Base-by-base conservation (phyloP, 2,888 invertebrate species). In the Eupithecia subfuscata region DNA sequence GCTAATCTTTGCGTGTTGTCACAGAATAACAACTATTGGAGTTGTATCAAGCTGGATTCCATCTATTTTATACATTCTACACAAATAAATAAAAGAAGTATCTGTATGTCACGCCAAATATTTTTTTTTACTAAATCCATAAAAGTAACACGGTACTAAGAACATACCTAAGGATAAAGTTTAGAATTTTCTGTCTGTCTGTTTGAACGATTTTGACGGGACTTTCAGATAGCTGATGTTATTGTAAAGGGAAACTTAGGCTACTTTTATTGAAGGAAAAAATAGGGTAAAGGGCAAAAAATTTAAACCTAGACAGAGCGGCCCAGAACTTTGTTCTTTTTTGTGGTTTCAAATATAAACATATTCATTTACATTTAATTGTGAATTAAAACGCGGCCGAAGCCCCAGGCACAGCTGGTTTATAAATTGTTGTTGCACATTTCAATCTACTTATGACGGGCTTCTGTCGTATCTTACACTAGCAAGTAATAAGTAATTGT, bases 401-500 rank as follows among this genome's bases (percentile, higher is more conserved):
- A 45, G 45, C 45, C 16, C 12, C 45, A 16, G 45, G 7, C n/a
- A 18, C n/a, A 43, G 12, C 43, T 48, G 9, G 1, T 52, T n/a
- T 9, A n/a, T 52, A 52, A 56, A 56, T 18, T 11, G 11, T 52
- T 52, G 22, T 52, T 22, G 52, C n/a, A 52, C n/a, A 52, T 60
- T 60, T 14, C 4, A 60, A 60, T 60, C 12, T 14, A 60, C 60
- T 25, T 25, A 60, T 60, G 60, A 60, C 60, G 25, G 25, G 6
- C 25, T 56, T 5, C 4, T 60, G 2, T 60, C 60, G 60, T 60
- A 25, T 22, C 22, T 22, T 22, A 11, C 9, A 5, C 22, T 3
- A 11, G 22, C 22, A 22, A 56, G 56, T 52, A 52, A 18, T 52
- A n/a, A 52, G 52, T 56, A 56, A 56, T 65, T 67, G n/a, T 67